Conservation (phyloP, 2,888 invertebrate genomes). For the Amphipyra tragopoginis region DNA sequence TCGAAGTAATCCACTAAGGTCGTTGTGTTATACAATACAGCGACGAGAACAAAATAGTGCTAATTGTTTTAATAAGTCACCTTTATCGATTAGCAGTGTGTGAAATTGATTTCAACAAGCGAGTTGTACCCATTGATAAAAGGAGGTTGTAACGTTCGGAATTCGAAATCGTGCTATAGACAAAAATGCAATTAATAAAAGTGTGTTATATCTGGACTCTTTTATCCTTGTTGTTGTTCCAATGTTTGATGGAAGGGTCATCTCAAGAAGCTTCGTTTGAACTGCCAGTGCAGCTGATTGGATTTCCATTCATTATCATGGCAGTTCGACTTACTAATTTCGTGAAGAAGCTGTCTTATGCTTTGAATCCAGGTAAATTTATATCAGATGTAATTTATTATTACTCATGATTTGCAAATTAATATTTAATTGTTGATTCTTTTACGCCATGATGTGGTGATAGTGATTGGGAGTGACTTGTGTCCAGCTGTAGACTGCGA, state of each 20-base stretch:
- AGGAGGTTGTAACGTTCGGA: conserved; percentile 14
- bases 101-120: conserved; percentile 43
- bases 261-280: conserved; percentile 80
- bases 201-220: conserved; percentile 78
- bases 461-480: too few relatives aligned
- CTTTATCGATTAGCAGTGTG: conserved; percentile 28
- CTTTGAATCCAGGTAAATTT: conserved; percentile 85
- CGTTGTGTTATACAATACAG: conserved; percentile 70
- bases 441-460: too few relatives aligned
- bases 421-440: too few relatives aligned
- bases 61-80: conserved; percentile 35
- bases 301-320: conserved; percentile 95
- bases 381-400: not conserved
- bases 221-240: conserved; percentile 75
- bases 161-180: conserved; percentile 24
- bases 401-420: too few relatives aligned
- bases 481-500: too few relatives aligned
- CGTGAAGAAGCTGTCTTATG: conserved; percentile 95
- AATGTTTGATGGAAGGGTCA: conserved; percentile 76
- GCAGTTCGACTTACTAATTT: conserved; percentile 95
- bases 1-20: conserved; percentile 76
- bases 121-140: too few relatives aligned
- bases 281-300: conserved; percentile 95
- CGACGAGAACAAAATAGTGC: conserved; percentile 40
- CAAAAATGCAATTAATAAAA: conserved; percentile 78